Evolutionary conservation across 2,888 invertebrate genomes (phyloP), one percentile per base, ranked within the genome.

Genomic region (Pseudococcus viburni): DNA sequence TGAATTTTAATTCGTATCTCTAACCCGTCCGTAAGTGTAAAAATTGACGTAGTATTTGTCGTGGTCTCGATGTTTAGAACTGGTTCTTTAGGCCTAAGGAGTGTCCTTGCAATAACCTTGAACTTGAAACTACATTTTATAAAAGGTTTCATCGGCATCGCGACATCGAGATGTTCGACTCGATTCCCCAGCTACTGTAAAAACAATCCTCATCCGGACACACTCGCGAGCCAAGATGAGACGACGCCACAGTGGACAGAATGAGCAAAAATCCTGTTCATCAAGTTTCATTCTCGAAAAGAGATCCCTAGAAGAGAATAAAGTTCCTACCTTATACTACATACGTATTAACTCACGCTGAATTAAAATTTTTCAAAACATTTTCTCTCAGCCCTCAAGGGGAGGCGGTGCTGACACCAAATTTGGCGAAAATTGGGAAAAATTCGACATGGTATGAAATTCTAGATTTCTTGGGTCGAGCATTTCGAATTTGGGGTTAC

Each of bases 101-200:
- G 12, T 42, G 39, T 15, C 33, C 11, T 77, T 19, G 8, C 39
- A 8, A 15, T n/a, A 42, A 77, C 77, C 77, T 77, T 77, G 77
- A 77, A 39, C 33, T 77, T 77, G 77, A 77, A 77, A 77, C 39
- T n/a, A 42, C 39, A 42, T 77, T 77, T 42, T 42, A 26, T 33
- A 26, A 77, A 77, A 33, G 17, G 33, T 77, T n/a, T 77, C 73
- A 51, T 15, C 48, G 15, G n/a, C n/a, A n/a, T 64, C 39, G 77
- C 39, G 39, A 33, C 17, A 33, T 39, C 64, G 64, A 22, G n/a
- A 2, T n/a, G 22, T 12, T 64, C 64, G 64, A 64, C 19, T 64
- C 64, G 22, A 42, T 42, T 42, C 42, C 9, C 1, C 42, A 64
- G 64, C 64, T 22, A 64, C 64, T 11, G 64, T 64, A 9, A 64